These are phyloP conservation scores for Cremastobaeus sp. DNA, from an alignment of 2,888 invertebrate genomes.

Conservation along the genomic window DNA sequence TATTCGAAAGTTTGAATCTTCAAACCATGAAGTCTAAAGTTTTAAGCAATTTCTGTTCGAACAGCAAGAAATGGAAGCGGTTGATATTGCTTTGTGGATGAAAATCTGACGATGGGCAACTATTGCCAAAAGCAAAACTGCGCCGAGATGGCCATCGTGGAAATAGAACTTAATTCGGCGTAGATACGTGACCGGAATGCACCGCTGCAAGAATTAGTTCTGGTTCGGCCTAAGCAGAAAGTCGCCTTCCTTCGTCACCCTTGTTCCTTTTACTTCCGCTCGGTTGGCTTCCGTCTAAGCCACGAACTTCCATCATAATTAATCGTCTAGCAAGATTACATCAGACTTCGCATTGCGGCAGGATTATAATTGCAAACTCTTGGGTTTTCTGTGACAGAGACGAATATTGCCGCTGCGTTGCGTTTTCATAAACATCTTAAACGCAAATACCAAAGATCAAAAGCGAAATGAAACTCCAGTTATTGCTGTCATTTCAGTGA, in stretches of 20 bases:
- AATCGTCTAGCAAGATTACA: conserved; percentile 49
- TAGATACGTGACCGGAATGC: conserved; percentile 74
- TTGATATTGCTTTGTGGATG: conserved; percentile 31
- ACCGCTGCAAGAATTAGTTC: conserved; percentile 56
- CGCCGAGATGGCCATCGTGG: conserved; percentile 58
- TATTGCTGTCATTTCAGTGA: conserved; percentile 14
- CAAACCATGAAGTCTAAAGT: conserved; percentile 3
- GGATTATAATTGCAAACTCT: conserved; percentile 32
- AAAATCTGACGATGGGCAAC: conserved; percentile 27
- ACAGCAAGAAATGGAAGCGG: neutral
- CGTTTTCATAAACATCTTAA: conserved; percentile 16
- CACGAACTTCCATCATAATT: conserved; percentile 50
- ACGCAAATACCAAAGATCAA: conserved; percentile 51
- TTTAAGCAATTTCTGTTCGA: conserved; percentile 13
- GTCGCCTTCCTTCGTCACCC: conserved; percentile 44
- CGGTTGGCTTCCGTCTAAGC: conserved; percentile 33
- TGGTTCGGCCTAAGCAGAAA: conserved; percentile 47
- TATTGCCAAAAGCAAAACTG: conserved; percentile 51
- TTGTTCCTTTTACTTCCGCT: conserved; percentile 47
- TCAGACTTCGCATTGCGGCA: conserved; percentile 21
- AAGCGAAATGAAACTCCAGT: conserved; percentile 67
- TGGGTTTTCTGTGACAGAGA: conserved; percentile 14
- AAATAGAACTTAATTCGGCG: conserved; percentile 75
- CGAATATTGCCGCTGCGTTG: conserved; percentile 19
- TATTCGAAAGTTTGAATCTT: neutral